Conservation (phyloP, 1,140 invertebrate genomes). For the Solenopsis fugax region DNA sequence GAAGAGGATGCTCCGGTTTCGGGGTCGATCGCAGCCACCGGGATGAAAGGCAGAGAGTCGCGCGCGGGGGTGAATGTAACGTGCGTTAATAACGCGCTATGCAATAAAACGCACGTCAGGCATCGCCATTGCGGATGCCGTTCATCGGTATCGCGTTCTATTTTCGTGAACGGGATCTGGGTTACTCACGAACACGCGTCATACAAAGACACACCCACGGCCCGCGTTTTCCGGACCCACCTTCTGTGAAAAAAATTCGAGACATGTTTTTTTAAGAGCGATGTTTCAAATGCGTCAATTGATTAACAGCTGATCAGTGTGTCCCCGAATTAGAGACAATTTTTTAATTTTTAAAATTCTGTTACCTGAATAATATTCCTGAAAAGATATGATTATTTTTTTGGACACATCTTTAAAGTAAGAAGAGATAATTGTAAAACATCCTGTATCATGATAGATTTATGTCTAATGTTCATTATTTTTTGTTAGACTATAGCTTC, state of each 20-base stretch:
- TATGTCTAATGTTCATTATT: background rate
- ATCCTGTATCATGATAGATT: too few relatives aligned
- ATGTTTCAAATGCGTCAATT: background rate
- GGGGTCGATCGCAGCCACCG: background rate
- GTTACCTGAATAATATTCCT: background rate
- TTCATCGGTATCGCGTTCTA: constrained; percentile 79
- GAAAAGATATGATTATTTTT: background rate
- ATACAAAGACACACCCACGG: constrained; percentile 62
- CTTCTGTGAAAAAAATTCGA: constrained; percentile 10
- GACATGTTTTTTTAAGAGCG: background rate
- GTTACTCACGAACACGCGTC: constrained; percentile 78
- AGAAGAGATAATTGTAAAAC: background rate
- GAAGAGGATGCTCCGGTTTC: background rate
- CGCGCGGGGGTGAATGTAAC: background rate
- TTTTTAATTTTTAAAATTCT: background rate
- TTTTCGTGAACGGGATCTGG: constrained; percentile 83
- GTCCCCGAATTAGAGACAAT: background rate
- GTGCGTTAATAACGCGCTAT: constrained; percentile 67
- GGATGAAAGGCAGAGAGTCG: background rate
- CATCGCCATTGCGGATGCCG: constrained; percentile 51
- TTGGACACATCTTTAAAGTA: background rate
- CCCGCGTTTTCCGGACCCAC: background rate
- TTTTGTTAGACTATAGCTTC: background rate
- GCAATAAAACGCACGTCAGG: constrained; percentile 71
- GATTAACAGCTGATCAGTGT: background rate